phyloP scores from a whole-genome alignment of 2,797 vertebrate genomes.

The Mus minutoides region DNA sequence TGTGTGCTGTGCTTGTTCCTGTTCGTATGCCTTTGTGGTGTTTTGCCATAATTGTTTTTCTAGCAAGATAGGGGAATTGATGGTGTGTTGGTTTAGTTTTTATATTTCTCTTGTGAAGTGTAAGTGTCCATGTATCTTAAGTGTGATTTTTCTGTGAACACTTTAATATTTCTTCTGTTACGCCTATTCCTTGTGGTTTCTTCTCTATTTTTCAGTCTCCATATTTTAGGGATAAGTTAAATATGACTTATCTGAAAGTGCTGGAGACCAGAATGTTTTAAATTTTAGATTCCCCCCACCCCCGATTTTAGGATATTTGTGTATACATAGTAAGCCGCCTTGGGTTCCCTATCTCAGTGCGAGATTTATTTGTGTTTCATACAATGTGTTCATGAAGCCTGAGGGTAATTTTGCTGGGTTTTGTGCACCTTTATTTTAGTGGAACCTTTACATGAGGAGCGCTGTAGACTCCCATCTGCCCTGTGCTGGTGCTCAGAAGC shows the following conservation, averaged over 20 bases:
- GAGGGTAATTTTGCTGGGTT: not conserved
- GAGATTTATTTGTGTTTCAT: not conserved
- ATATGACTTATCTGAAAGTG: not conserved
- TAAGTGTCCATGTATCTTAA: not conserved
- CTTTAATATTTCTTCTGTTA: not conserved
- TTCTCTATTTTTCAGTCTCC: not conserved
- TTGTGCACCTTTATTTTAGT: not conserved
- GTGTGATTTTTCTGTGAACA: not conserved
- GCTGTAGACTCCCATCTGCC: not conserved
- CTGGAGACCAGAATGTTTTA: not conserved
- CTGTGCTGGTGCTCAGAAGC: not conserved
- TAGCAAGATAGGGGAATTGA: not conserved
- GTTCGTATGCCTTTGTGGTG: not conserved
- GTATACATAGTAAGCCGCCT: not conserved
- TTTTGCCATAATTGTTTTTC: not conserved
- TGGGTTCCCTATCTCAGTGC: not conserved
- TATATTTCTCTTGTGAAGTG: not conserved
- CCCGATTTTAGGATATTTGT: not conserved
- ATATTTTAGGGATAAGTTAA: not conserved
- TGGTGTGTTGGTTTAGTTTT: not conserved
- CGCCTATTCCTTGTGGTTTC: rapidly evolving
- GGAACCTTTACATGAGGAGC: not conserved
- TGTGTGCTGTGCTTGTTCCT: not conserved
- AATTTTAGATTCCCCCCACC: not conserved
- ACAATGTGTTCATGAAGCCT: not conserved